Conservation (phyloP, 2,797 vertebrate genomes). For the Channa striata region DNA sequence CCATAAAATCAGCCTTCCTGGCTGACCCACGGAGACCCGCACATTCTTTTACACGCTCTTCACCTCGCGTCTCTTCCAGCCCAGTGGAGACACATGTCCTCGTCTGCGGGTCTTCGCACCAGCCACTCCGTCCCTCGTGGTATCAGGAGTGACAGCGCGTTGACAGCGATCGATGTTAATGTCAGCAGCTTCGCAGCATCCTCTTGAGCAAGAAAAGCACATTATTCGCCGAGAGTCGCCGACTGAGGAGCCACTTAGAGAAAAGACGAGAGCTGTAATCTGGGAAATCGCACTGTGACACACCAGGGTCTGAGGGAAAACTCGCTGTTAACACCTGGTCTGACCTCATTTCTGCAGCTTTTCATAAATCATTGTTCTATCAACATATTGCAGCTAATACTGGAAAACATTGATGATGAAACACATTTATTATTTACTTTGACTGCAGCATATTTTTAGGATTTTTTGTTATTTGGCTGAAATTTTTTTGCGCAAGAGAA, state of each 20-base stretch:
- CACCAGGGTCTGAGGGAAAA: background rate
- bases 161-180: constrained; percentile 79
- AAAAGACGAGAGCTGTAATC: constrained; percentile 24
- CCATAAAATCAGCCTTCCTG: constrained; percentile 4
- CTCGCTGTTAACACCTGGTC: too few species aligned
- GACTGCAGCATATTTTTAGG: background rate
- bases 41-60: constrained; percentile 14
- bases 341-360: background rate
- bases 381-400: background rate
- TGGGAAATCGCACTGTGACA: constrained; percentile 8
- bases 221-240: background rate
- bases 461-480: background rate
- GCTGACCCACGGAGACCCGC: constrained; percentile 23
- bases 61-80: constrained; percentile 24
- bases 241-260: constrained; percentile 45
- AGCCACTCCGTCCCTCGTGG: constrained; percentile 25
- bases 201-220: constrained; percentile 31
- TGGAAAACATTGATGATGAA: background rate
- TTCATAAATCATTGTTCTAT: background rate
- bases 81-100: constrained; percentile 28
- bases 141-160: constrained; percentile 54
- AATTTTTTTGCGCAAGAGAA: too few species aligned
- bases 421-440: background rate
- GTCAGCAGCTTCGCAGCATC: constrained; percentile 69
- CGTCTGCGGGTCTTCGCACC: constrained; percentile 47